Evolutionary conservation across 2,797 vertebrate species (phyloP), one percentile per base, ranked within the genome.

Genomic region (Gambelia wislizenii): DNA sequence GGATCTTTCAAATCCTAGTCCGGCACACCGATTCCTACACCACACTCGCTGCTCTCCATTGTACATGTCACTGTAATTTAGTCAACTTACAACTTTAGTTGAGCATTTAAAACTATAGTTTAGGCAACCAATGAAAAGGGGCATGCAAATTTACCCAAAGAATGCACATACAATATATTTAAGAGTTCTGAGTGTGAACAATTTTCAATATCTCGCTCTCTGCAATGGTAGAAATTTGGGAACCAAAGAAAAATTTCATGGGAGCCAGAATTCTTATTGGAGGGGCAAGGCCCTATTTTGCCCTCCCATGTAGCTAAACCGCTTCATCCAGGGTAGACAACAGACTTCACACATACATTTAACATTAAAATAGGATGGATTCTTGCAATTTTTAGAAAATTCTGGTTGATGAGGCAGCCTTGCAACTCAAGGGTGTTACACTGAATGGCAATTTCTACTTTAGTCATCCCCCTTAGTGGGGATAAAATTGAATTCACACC

Each of bases 401-500:
- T 88, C n/a, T 52, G 13, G 42, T 59, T 20, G 20, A 82, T 36
- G 39, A 82, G 69, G 22, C 8, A 69, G 39, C 0, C 7, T 47
- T 74, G 10, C n/a, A 25, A 12, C 16, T 79, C 22, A 44, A 84
- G 44, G 16, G 5, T 77, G 36, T 1, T 47, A 22, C n/a, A 20
- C 25, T 83, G 25, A 79, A 36, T 36, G n/a, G 33, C 7, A 49
- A 20, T 59, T 89, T 85, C 12, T 18, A 67, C 54, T 78, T 84
- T 36, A 69, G 49, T 47, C 9, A 36, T 54, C 49, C 18, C n/a
- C 49, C 76, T 89, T 1, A 36, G 70, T 4, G 80, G 27, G 74
- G 7, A 84, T 84, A 93, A 91, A 91, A 86, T 0, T 0, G 49
- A 92, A 92, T 88, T 80, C 1, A 1, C 1, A 33, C 22, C 80